These are phyloP conservation scores for Graphium colonna DNA, from an alignment of 2,888 invertebrate species.

Conservation along the genomic window DNA sequence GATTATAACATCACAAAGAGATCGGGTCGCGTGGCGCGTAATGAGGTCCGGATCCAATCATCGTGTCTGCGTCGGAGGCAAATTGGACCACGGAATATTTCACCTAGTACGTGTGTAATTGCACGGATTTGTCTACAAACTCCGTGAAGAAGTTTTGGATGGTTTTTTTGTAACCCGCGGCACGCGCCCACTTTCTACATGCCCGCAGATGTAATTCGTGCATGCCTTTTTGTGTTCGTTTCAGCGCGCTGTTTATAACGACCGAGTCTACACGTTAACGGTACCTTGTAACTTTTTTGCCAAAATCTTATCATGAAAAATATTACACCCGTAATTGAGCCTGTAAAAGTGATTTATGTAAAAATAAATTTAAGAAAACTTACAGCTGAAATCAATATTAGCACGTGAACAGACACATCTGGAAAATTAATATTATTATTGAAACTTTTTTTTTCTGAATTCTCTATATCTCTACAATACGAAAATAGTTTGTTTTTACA, in stretches of 20 bases:
- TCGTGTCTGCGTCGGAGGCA: constrained; percentile 56
- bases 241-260: constrained; percentile 12
- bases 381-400: no score
- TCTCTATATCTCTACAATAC: no score
- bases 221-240: constrained; percentile 40
- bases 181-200: constrained; percentile 75
- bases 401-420: no score
- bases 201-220: constrained; percentile 48
- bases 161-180: constrained; percentile 59
- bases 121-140: constrained; percentile 65
- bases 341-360: not conserved
- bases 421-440: no score
- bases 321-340: constrained; percentile 3
- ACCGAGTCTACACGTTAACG: constrained; percentile 13
- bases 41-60: constrained; percentile 60
- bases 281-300: constrained; percentile 7
- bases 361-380: no score
- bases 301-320: not conserved
- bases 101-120: constrained; percentile 74
- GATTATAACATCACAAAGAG: constrained; percentile 50
- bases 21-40: constrained; percentile 47
- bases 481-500: no score
- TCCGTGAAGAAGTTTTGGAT: constrained; percentile 39
- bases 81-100: constrained; percentile 71
- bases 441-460: no score